Percentiles rank a stretch among this genome's conserved stretches.
Evolutionary conservation across 1,140 invertebrate species (phyloP).

Genomic region (Magallana gigas): DNA sequence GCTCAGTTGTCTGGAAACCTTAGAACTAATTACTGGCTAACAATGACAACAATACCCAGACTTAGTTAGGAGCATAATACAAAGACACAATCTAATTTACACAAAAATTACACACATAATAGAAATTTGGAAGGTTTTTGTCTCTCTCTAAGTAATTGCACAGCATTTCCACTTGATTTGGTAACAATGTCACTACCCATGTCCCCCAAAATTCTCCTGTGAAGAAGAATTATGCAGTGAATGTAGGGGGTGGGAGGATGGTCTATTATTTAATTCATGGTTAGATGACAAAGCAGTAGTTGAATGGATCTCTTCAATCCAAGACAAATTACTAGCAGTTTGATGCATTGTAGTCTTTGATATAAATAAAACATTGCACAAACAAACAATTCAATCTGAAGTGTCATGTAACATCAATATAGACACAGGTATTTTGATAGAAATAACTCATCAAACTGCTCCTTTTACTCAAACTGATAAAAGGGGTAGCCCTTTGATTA

Average conservation of each 20-base stretch:
- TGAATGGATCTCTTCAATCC: too few species aligned
- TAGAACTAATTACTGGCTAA: neutral
- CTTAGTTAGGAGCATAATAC: neutral
- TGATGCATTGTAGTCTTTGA: too few species aligned
- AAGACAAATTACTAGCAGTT: too few species aligned
- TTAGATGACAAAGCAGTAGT: too few species aligned
- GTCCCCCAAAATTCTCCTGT: neutral
- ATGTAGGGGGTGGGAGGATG: neutral
- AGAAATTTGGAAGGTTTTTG: neutral
- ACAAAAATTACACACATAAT: neutral
- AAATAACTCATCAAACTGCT: neutral
- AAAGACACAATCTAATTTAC: neutral
- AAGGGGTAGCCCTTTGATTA: neutral
- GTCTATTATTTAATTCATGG: neutral
- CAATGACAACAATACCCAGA: neutral
- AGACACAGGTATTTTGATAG: neutral
- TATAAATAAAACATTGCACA: too few species aligned
- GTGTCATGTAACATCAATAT: neutral
- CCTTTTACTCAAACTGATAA: constrained; percentile 1
- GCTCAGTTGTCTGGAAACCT: neutral
- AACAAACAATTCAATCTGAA: too few species aligned
- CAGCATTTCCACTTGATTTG: neutral
- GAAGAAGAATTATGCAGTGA: neutral
- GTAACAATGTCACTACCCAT: neutral
- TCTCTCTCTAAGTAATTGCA: neutral